A percentile compares a stretch with the other conserved stretches of the same genome.
phyloP scores from a whole-genome alignment of 2,888 invertebrate genomes.

The Scaptodrosophila latifasciaeformis region DNA sequence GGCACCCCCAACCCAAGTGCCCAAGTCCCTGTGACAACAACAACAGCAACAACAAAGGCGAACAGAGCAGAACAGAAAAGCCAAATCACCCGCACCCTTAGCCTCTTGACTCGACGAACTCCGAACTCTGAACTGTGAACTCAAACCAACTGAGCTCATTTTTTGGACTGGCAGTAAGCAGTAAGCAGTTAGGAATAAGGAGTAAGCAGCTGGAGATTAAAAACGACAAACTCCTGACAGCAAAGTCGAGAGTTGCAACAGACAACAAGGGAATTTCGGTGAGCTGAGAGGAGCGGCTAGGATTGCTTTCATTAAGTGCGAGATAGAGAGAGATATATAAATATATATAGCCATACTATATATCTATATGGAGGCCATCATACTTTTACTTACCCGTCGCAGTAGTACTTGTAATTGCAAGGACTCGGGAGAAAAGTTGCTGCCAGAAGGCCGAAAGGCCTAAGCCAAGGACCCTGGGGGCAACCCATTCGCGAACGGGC shows the following conservation, averaged over 20 bases:
- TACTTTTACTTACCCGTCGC: too few species aligned
- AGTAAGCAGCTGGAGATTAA: slow-evolving; percentile 39
- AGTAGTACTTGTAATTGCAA: slow-evolving; percentile 45
- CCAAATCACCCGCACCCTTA: slow-evolving; percentile 11
- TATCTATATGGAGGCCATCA: too few species aligned
- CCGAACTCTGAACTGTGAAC: neutral
- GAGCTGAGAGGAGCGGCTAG: neutral
- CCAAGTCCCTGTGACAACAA: neutral
- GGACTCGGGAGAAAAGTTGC: slow-evolving; percentile 45
- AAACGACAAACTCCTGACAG: slow-evolving; percentile 55
- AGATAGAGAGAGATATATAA: too few species aligned
- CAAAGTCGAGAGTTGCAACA: slow-evolving; percentile 20
- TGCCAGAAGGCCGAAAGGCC: too few species aligned
- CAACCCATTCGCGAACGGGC: too few species aligned
- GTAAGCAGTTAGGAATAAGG: neutral
- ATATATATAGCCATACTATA: too few species aligned
- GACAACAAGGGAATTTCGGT: slow-evolving; percentile 9
- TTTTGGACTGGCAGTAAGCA: neutral
- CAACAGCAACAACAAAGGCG: neutral
- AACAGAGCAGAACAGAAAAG: neutral
- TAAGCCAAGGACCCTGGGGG: too few species aligned
- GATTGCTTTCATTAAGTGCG: slow-evolving; percentile 33
- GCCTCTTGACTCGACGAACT: neutral
- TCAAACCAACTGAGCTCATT: too few species aligned
- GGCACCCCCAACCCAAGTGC: slow-evolving; percentile 39